Evolutionary conservation across 1,140 invertebrate species (phyloP).

Genomic region (Meloidogyne exigua): DNA sequence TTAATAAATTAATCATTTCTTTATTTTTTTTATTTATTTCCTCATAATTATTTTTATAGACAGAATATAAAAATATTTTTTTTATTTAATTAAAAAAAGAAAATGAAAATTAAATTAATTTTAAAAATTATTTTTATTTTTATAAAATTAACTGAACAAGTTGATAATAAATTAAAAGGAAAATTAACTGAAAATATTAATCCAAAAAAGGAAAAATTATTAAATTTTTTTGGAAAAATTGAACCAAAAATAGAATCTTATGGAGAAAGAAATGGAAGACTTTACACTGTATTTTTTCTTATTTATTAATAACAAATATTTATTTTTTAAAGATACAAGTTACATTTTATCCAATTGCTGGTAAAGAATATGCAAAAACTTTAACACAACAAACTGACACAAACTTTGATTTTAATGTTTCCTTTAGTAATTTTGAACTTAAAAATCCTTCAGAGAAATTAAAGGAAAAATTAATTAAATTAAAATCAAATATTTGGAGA

Average conservation of each 20-base stretch:
- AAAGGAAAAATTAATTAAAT: not conserved
- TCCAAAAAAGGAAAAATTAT: not conserved
- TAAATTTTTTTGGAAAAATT: constrained; percentile 1
- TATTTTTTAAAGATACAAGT: not conserved
- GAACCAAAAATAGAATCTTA: constrained; percentile 5
- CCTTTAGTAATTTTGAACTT: not conserved
- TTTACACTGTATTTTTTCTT: not conserved
- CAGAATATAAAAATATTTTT: no score
- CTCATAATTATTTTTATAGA: no score
- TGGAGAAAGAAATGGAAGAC: not conserved
- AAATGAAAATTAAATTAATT: not conserved
- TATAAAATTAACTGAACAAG: not conserved
- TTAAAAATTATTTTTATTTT: not conserved
- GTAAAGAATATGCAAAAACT: not conserved
- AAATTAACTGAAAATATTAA: not conserved
- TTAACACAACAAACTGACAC: not conserved
- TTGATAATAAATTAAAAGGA: not conserved
- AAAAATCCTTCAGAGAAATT: not conserved
- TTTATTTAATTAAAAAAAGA: no score
- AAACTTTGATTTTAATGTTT: not conserved
- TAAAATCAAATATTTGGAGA: not conserved
- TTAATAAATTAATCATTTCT: no score
- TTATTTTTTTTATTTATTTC: no score
- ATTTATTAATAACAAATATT: not conserved
- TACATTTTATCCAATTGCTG: not conserved